phyloP scores from a whole-genome alignment of 2,797 vertebrate species.

The Podarcis lilfordi region DNA sequence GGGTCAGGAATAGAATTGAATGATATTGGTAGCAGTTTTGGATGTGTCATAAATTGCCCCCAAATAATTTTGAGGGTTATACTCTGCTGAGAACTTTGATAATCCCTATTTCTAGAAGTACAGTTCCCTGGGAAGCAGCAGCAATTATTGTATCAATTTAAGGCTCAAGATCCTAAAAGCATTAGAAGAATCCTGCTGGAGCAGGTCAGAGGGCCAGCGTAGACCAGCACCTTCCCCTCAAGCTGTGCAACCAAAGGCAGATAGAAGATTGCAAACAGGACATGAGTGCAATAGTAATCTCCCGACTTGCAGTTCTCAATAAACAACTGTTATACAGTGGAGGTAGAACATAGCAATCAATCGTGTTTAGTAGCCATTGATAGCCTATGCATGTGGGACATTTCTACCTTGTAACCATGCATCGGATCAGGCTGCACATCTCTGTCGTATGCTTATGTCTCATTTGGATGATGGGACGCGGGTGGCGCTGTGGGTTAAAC shows the following conservation, averaged over 20 bases:
- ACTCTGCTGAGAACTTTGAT: not conserved
- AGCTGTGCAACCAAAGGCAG: too few relatives aligned
- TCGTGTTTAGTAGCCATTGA: too few relatives aligned
- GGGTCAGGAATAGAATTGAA: not conserved
- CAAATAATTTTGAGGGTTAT: not conserved
- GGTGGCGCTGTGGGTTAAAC: too few relatives aligned
- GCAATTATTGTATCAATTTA: not conserved
- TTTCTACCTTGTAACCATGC: not conserved
- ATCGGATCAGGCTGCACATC: too few relatives aligned
- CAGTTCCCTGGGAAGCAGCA: not conserved
- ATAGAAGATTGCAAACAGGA: too few relatives aligned
- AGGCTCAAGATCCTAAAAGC: too few relatives aligned
- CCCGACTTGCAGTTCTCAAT: too few relatives aligned
- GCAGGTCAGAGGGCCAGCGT: not conserved
- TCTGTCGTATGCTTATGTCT: not conserved
- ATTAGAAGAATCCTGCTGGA: not conserved
- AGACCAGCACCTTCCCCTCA: too few relatives aligned
- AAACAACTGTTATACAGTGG: not conserved
- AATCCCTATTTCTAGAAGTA: not conserved
- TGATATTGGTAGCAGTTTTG: not conserved
- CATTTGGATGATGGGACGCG: not conserved
- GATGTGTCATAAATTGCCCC: not conserved
- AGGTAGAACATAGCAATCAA: too few relatives aligned
- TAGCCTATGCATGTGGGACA: too few relatives aligned
- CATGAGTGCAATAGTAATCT: too few relatives aligned